phyloP scores from a whole-genome alignment of 1,140 invertebrate species.

The Cotesia chilonis region DNA sequence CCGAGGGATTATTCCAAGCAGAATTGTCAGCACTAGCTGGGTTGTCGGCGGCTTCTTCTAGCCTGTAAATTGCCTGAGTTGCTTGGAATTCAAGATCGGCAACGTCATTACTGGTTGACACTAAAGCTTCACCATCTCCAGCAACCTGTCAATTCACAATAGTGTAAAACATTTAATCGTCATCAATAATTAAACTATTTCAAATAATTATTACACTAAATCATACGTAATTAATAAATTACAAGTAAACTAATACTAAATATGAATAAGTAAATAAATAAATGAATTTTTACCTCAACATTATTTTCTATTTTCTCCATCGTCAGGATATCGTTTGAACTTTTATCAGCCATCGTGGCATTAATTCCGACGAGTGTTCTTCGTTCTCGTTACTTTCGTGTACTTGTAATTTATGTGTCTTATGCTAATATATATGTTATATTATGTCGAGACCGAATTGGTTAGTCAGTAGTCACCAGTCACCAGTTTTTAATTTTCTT shows the following conservation, averaged over 20 bases:
- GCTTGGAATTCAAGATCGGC: slow-evolving; percentile 73
- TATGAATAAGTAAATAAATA: too few relatives aligned
- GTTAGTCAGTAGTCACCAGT: too few relatives aligned
- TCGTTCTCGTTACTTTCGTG: too few relatives aligned
- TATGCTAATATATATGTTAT: too few relatives aligned
- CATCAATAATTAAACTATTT: neutral
- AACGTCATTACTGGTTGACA: slow-evolving; percentile 53
- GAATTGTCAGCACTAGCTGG: slow-evolving; percentile 64
- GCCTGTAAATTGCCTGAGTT: slow-evolving; percentile 71
- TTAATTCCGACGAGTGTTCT: slow-evolving; percentile 50
- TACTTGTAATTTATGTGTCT: too few relatives aligned
- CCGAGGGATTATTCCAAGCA: slow-evolving; percentile 61
- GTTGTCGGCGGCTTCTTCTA: slow-evolving; percentile 71
- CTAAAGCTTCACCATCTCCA: slow-evolving; percentile 49
- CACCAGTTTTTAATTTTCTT: too few relatives aligned
- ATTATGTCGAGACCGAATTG: too few relatives aligned
- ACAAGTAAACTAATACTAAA: too few relatives aligned
- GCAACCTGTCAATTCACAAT: slow-evolving; percentile 61
- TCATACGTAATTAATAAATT: neutral
- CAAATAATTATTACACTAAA: neutral
- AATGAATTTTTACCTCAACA: slow-evolving; percentile 52
- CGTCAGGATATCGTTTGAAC: slow-evolving; percentile 54
- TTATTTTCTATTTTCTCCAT: slow-evolving; percentile 59
- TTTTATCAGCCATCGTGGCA: slow-evolving; percentile 67
- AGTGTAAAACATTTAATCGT: neutral